Conservation (phyloP, 2,888 invertebrate genomes). For the Lochmaea capreae region DNA sequence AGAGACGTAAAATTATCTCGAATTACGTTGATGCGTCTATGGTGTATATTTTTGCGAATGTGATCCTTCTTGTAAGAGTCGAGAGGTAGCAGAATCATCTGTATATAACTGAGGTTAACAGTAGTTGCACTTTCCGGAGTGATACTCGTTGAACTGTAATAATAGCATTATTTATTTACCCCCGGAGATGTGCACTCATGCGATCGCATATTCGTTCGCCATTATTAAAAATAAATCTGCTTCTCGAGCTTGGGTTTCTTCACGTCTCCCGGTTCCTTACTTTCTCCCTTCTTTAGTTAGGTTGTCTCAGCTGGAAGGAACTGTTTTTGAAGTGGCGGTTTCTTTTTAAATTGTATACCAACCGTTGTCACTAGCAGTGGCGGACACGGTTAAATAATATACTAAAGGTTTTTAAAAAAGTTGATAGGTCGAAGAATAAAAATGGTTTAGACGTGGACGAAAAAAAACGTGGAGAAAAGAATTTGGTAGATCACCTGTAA, state of each 20-base stretch:
- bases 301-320: conserved; percentile 12
- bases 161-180: conserved; percentile 66
- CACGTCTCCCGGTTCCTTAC: conserved; percentile 9
- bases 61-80: conserved; percentile 48
- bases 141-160: conserved; percentile 63
- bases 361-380: not conserved
- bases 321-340: conserved; percentile 7
- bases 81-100: conserved; percentile 43
- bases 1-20: conserved; percentile 64
- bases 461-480: too few species aligned
- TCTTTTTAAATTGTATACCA: not conserved
- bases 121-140: conserved; percentile 47
- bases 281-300: conserved; percentile 12
- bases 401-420: too few species aligned
- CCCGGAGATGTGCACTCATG: conserved; percentile 59
- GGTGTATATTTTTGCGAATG: conserved; percentile 26
- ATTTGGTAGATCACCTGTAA: too few species aligned
- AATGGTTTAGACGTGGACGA: too few species aligned
- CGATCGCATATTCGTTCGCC: conserved; percentile 59
- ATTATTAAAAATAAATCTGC: conserved; percentile 65
- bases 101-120: conserved; percentile 36
- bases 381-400: not conserved
- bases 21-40: conserved; percentile 58
- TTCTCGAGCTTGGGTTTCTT: conserved; percentile 45
- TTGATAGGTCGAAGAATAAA: too few species aligned